These are phyloP conservation scores for Patagioenas fasciata DNA, from an alignment of 2,113 vertebrate genomes.

Conservation along the genomic window DNA sequence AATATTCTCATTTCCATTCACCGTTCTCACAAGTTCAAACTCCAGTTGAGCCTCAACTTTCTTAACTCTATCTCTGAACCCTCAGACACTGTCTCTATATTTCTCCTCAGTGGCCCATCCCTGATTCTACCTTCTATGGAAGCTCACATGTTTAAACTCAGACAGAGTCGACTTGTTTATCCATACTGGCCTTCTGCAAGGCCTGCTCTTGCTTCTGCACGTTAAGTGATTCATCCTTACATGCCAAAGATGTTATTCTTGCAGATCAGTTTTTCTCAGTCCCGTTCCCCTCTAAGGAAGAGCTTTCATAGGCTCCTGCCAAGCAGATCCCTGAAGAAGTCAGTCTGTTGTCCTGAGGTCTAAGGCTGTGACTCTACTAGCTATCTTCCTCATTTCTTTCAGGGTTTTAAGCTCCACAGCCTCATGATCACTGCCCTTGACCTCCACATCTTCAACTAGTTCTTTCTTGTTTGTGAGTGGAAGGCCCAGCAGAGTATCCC, in stretches of 20 bases:
- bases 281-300: neutral
- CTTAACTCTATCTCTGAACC: neutral
- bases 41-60: neutral
- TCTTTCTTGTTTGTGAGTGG: neutral
- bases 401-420: neutral
- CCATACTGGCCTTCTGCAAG: neutral
- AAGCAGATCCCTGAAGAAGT: neutral
- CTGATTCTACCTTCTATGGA: neutral
- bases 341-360: neutral
- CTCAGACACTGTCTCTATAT: neutral
- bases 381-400: neutral
- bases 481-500: neutral
- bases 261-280: neutral
- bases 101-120: neutral
- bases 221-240: neutral
- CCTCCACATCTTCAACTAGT: neutral
- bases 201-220: neutral
- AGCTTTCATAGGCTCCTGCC: neutral
- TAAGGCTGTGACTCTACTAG: neutral
- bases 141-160: neutral
- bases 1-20: neutral
- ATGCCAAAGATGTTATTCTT: neutral
- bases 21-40: neutral
- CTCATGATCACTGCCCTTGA: neutral
- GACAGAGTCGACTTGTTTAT: no score